A percentile compares a stretch with the other conserved stretches of the same genome.
These are phyloP conservation scores for Noctua pronuba DNA, from an alignment of 2,888 invertebrate genomes.

Conservation along the genomic window DNA sequence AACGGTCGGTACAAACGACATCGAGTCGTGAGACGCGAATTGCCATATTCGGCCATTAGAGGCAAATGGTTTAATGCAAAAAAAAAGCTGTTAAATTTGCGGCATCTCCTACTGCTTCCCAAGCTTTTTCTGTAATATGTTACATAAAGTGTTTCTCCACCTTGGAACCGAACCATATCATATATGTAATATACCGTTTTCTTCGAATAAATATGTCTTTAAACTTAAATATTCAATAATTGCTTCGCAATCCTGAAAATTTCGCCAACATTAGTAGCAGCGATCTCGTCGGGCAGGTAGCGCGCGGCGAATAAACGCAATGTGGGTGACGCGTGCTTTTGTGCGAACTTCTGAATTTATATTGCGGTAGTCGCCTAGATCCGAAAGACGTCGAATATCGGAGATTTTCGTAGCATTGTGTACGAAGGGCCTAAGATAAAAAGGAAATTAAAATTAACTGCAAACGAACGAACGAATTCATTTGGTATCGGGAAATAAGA, in stretches of 20 bases:
- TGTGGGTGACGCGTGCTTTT: too few species aligned
- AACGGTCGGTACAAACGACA: background rate
- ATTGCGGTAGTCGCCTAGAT: background rate
- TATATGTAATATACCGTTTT: too few species aligned
- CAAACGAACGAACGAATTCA: background rate
- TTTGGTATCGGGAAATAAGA: background rate
- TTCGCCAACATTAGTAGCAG: background rate
- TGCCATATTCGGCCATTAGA: too few species aligned
- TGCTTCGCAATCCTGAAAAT: background rate
- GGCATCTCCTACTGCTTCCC: too few species aligned
- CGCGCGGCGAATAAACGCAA: background rate
- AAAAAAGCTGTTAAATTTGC: too few species aligned
- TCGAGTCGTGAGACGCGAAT: background rate
- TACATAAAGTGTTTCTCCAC: too few species aligned
- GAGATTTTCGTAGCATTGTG: too few species aligned
- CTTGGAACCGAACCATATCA: too few species aligned
- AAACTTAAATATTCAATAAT: background rate
- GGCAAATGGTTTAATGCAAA: too few species aligned
- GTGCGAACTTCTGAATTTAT: too few species aligned
- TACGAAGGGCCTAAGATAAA: background rate
- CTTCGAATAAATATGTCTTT: background rate
- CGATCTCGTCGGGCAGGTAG: too few species aligned
- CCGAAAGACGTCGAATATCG: background rate
- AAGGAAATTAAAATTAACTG: constrained; percentile 5
- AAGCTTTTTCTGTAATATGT: too few species aligned